Percentiles rank a stretch among this genome's conserved stretches.
Conservation (phyloP, 2,888 invertebrate species). For the Ametastegia equiseti region DNA sequence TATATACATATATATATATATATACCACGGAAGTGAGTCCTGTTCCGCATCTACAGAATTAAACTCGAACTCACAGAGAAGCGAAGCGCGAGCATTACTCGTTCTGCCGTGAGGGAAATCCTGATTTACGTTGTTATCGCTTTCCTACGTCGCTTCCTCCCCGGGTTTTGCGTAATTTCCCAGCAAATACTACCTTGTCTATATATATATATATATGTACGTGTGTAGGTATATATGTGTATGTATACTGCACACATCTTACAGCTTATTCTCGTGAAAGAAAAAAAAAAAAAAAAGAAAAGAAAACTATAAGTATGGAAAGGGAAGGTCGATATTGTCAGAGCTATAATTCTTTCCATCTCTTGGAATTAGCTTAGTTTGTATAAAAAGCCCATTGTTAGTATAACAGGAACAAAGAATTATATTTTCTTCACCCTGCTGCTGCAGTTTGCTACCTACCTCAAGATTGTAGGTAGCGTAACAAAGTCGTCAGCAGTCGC, state of each 20-base stretch:
- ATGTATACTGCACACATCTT: slow-evolving; percentile 20
- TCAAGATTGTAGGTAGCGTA: background rate
- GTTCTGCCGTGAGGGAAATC: slow-evolving; percentile 41
- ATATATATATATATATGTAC: background rate
- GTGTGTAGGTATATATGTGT: background rate
- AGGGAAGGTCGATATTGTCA: background rate
- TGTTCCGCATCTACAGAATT: slow-evolving; percentile 32
- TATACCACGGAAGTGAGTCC: slow-evolving; percentile 35
- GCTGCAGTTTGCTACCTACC: background rate
- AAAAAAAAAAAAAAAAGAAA: no score
- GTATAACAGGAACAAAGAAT: background rate
- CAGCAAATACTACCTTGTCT: slow-evolving; percentile 29
- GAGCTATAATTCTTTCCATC: slow-evolving; percentile 9
- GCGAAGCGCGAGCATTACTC: slow-evolving; percentile 37
- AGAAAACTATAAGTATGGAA: no score
- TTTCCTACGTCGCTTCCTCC: slow-evolving; percentile 37
- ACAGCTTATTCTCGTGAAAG: background rate
- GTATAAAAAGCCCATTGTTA: background rate
- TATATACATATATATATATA: background rate
- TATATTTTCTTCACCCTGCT: background rate
- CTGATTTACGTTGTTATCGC: slow-evolving; percentile 47
- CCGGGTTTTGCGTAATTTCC: slow-evolving; percentile 30
- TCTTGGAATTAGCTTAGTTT: slow-evolving; percentile 21
- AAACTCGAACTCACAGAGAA: slow-evolving; percentile 28
- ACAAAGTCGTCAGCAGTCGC: background rate